Evolutionary conservation across 1,140 invertebrate genomes (phyloP).

Genomic region (Aphis gossypii): DNA sequence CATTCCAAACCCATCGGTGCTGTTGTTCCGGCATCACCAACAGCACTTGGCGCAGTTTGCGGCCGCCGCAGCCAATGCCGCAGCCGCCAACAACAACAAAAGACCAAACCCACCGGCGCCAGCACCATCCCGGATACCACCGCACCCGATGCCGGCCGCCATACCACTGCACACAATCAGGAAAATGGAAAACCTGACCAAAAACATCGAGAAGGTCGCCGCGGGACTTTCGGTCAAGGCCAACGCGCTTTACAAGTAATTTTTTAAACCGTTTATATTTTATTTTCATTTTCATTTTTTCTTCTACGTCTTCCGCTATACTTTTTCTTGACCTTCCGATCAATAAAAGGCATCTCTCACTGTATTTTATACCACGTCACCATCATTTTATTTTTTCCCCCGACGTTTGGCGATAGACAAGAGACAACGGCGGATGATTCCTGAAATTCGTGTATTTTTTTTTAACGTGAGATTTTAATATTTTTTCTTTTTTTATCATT

Average conservation of each 20-base stretch:
- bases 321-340: not conserved
- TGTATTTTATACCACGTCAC: not conserved
- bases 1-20: conserved; percentile 64
- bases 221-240: conserved; percentile 62
- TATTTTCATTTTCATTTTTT: not conserved
- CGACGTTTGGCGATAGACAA: not conserved
- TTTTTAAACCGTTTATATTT: not conserved
- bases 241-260: conserved; percentile 58
- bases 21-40: conserved; percentile 62
- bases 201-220: conserved; percentile 63
- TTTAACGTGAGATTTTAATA: not conserved
- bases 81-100: not conserved
- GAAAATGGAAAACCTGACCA: conserved; percentile 63
- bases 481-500: not conserved
- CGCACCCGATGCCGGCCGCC: conserved; percentile 58
- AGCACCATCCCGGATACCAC: not conserved
- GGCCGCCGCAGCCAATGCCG: not conserved
- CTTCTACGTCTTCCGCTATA: not conserved
- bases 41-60: conserved; percentile 31
- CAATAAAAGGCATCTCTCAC: not conserved
- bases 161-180: conserved; percentile 60
- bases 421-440: not conserved
- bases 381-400: not conserved
- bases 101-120: not conserved
- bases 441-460: not conserved